phyloP scores from a whole-genome alignment of 2,113 vertebrate genomes.

The Eolophus roseicapilla region DNA sequence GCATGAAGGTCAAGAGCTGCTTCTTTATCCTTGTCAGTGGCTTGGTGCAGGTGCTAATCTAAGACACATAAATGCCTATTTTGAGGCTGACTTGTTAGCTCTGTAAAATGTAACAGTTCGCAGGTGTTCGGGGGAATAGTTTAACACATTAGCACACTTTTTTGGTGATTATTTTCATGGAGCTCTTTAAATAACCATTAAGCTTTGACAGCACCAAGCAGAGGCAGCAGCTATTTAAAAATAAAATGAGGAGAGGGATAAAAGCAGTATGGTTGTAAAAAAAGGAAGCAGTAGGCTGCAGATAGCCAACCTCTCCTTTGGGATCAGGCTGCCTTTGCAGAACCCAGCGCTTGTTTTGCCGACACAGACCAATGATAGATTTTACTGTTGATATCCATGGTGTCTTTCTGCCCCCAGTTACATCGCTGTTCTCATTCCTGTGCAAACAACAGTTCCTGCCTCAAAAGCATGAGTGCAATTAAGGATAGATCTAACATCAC shows the following conservation, averaged over 20 bases:
- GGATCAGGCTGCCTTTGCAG: background rate
- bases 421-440: background rate
- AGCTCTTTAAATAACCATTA: constrained; percentile 11
- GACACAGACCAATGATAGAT: background rate
- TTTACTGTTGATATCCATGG: background rate
- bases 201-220: background rate
- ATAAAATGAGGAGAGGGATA: background rate
- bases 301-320: background rate
- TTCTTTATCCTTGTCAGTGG: background rate
- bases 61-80: background rate
- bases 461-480: background rate
- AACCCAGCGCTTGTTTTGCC: background rate
- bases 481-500: background rate
- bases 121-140: constrained; percentile 10
- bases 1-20: background rate
- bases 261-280: background rate
- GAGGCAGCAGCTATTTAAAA: background rate
- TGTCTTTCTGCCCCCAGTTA: background rate
- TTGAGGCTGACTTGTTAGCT: constrained; percentile 20
- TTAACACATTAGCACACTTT: constrained; percentile 6
- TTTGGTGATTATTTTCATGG: background rate
- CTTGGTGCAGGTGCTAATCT: constrained; percentile 1
- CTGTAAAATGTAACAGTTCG: background rate
- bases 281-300: background rate
- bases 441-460: background rate